Evolutionary conservation across 1,140 invertebrate species (phyloP).

Genomic region (Drosophila biarmipes): DNA sequence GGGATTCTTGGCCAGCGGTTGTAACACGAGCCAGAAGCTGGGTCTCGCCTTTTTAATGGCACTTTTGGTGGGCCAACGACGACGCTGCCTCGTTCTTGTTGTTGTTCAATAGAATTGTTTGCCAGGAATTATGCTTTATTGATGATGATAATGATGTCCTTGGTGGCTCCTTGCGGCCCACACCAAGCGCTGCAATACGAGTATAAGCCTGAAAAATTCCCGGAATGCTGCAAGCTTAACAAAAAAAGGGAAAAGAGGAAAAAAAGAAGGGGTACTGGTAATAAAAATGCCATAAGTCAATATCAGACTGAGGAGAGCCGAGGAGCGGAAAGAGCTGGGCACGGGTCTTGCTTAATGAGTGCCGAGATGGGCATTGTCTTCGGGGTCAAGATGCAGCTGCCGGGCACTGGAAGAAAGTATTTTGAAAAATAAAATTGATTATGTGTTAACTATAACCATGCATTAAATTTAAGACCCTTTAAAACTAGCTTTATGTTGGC

Average conservation of each 20-base stretch:
- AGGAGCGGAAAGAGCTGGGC: not conserved
- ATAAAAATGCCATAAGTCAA: conserved; percentile 83
- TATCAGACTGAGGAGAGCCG: conserved; percentile 41
- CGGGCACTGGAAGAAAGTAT: conserved; percentile 12
- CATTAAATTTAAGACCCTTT: no score
- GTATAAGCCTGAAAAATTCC: conserved; percentile 76
- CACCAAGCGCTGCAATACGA: conserved; percentile 20
- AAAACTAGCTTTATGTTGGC: no score
- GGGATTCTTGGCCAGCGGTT: conserved; percentile 4
- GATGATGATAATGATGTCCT: conserved; percentile 84
- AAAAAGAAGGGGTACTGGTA: conserved; percentile 38
- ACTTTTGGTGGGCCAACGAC: conserved; percentile 56
- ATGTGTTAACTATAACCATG: not conserved
- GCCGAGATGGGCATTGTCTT: conserved; percentile 49
- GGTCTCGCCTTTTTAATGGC: conserved; percentile 47
- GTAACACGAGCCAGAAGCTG: conserved; percentile 74
- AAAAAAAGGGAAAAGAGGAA: not conserved
- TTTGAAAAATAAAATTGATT: not conserved
- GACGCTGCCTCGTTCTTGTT: conserved; percentile 42
- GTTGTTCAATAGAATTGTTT: conserved; percentile 84
- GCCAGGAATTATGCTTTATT: conserved; percentile 83
- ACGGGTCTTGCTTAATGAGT: conserved; percentile 50
- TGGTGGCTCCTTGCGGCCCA: conserved; percentile 57
- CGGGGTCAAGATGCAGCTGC: conserved; percentile 52
- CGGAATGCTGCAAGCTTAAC: conserved; percentile 54